Base-by-base conservation (phyloP, 2,797 vertebrate genomes). In the Rhynchonycteris naso region DNA sequence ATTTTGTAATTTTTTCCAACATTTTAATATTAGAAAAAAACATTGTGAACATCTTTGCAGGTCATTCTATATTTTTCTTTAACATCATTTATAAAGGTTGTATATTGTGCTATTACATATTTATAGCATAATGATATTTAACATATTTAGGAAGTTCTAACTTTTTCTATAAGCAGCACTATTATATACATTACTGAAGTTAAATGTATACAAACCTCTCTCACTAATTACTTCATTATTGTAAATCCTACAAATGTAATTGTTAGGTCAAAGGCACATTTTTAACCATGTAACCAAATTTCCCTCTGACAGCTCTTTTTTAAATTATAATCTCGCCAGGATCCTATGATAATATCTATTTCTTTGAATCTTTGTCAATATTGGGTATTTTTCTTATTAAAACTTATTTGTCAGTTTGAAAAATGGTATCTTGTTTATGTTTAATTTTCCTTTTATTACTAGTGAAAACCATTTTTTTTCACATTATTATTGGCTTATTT, bases 361-460 rank as follows among this genome's bases (percentile, higher is more conserved):
- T 79, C 38, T 93, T 85, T 59, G 1, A 24, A 65, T 59, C 13
- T 12, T 93, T 21, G 72, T 54, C 5, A 79, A 66, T 43, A 56
- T 78, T 90, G 26, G 7, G 38, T 59, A 88, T 68, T 90, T 83
- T 90, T 75, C 90, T 7, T 56, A 72, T 87, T 84, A 84, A 94
- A 95, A 89, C 19, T 35, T 84, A 35, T 63, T 18, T 59, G 14
- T 47, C 22, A 30, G 7, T 50, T 87, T 87, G 38, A 83, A 91
- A 90, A 83, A 56, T 76, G 7, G 0, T 50, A 35, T 90, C 52
- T 87, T 1, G 10, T 47, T 26, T 79, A 66, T 86, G 5, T 33
- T 95, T 71, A 92, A 88, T 85, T 92, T 85, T 94, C 13, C 43
- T 81, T 88, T 47, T 50, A 56, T 82, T 92, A 88, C 24, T 69